Evolutionary conservation across 2,113 vertebrate genomes (phyloP).

Genomic region (Lates calcarifer): DNA sequence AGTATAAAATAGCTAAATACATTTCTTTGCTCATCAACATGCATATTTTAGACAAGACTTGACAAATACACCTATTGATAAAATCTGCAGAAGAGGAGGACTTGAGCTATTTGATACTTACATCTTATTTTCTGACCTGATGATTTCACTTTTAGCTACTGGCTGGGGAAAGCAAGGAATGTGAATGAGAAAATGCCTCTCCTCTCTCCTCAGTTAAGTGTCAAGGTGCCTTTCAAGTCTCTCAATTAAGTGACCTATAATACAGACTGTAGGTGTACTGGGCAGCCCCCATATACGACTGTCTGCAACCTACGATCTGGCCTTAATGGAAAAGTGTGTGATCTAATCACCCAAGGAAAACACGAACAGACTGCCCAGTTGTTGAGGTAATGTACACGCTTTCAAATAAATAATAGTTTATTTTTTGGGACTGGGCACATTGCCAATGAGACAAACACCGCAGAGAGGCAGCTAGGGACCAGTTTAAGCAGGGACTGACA

Average conservation of each 20-base stretch:
- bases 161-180: background rate
- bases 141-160: background rate
- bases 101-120: too few species aligned
- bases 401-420: too few species aligned
- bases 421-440: too few species aligned
- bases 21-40: background rate
- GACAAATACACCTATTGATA: too few species aligned
- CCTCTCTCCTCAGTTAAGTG: background rate
- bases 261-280: constrained; percentile 2
- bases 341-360: too few species aligned
- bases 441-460: background rate
- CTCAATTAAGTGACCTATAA: constrained; percentile 28
- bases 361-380: too few species aligned
- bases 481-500: background rate
- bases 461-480: background rate
- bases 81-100: too few species aligned
- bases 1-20: background rate
- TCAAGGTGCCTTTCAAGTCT: constrained; percentile 24
- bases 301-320: too few species aligned
- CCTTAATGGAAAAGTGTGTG: too few species aligned
- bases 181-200: background rate
- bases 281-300: too few species aligned
- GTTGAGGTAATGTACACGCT: too few species aligned
- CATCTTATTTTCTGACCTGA: background rate
- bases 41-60: constrained; percentile 1